Percentiles rank a stretch among this genome's conserved stretches.
Conservation (phyloP, 2,113 vertebrate genomes). For the Seriola rivoliana region DNA sequence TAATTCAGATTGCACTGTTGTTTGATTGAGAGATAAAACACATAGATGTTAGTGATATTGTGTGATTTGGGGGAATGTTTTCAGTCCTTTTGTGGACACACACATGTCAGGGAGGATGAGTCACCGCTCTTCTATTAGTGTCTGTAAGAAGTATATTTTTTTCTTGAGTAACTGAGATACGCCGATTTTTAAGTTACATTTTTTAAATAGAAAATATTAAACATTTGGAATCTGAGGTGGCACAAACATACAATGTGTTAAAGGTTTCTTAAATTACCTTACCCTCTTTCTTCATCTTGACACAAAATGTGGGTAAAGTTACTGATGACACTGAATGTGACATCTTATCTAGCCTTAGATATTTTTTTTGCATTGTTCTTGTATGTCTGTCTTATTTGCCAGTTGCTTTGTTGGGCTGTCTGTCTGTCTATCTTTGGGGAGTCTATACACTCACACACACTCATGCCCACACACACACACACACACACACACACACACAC, state of each 20-base stretch:
- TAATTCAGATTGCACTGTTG: too few species aligned
- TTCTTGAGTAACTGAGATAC: too few species aligned
- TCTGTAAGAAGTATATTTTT: too few species aligned
- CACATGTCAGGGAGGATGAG: neutral
- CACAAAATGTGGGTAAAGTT: conserved; percentile 6
- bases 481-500: conserved; percentile 25
- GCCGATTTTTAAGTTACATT: neutral
- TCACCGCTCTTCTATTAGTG: neutral
- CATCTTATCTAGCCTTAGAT: neutral
- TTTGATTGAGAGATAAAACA: too few species aligned
- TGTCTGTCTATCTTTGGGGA: conserved; percentile 61
- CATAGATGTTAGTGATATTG: neutral
- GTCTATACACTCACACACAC: neutral
- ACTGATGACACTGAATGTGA: neutral
- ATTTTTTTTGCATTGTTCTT: conserved; percentile 29
- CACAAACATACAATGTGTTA: neutral
- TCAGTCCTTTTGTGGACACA: too few species aligned
- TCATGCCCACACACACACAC: neutral
- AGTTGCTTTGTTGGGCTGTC: conserved; percentile 48
- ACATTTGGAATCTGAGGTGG: neutral
- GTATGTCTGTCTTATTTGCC: conserved; percentile 19
- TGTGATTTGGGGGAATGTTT: too few species aligned
- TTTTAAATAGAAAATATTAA: neutral
- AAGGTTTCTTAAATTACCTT: neutral
- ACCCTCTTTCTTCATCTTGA: neutral